phyloP scores from a whole-genome alignment of 1,140 invertebrate species.

The Rhynchophorus ferrugineus region DNA sequence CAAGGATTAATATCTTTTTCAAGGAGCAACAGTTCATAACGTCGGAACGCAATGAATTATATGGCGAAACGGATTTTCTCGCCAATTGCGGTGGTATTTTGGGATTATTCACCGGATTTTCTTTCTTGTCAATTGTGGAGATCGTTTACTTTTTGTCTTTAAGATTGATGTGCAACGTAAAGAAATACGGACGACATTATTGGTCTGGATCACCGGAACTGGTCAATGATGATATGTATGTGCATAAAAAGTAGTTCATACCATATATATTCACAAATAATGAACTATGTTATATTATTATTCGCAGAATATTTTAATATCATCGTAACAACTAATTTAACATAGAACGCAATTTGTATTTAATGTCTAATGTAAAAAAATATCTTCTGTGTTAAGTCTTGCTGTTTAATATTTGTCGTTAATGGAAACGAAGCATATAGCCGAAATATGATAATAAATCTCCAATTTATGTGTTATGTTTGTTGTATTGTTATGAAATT shows the following conservation, averaged over 20 bases:
- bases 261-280: too few species aligned
- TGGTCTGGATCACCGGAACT: conserved; percentile 35
- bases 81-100: conserved; percentile 60
- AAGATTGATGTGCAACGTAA: conserved; percentile 42
- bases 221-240: conserved; percentile 29
- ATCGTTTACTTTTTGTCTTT: conserved; percentile 56
- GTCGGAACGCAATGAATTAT: conserved; percentile 53
- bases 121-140: conserved; percentile 56
- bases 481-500: too few species aligned
- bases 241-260: conserved; percentile 20
- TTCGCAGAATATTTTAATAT: too few species aligned
- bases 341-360: too few species aligned
- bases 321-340: too few species aligned
- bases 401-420: too few species aligned
- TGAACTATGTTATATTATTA: too few species aligned
- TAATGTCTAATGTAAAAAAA: too few species aligned
- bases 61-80: conserved; percentile 55
- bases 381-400: too few species aligned
- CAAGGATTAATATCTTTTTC: conserved; percentile 47
- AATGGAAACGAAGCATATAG: too few species aligned
- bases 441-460: too few species aligned
- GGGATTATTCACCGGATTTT: conserved; percentile 60
- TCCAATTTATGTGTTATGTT: too few species aligned
- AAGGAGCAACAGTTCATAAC: conserved; percentile 59
- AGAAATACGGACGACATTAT: conserved; percentile 30